These are phyloP conservation scores for Cecidostiba fungosa DNA, from an alignment of 2,888 invertebrate species.

Conservation along the genomic window DNA sequence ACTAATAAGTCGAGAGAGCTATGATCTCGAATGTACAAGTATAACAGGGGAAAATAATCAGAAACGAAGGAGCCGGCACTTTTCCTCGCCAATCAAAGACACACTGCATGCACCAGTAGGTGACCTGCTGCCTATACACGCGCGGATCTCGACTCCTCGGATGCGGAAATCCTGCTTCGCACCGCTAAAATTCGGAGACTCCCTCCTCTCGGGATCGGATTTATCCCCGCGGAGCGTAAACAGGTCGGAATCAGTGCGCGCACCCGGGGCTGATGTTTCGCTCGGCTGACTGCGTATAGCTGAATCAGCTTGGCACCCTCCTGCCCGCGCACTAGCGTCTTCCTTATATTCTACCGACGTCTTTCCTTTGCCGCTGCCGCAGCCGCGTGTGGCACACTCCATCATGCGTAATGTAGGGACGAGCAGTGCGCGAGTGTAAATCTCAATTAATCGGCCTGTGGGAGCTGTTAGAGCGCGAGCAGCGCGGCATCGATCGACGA, in stretches of 20 bases:
- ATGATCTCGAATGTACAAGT: too few relatives aligned
- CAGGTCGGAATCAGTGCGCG: conserved; percentile 54
- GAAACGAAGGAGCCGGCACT: background rate
- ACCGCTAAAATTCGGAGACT: conserved; percentile 51
- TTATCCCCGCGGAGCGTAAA: conserved; percentile 68
- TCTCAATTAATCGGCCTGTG: conserved; percentile 62
- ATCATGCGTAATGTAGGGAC: conserved; percentile 69
- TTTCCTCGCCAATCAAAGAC: background rate
- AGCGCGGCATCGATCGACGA: conserved; percentile 45
- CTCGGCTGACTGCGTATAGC: conserved; percentile 71
- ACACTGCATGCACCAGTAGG: background rate
- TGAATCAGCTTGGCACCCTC: conserved; percentile 76
- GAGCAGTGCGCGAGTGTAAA: conserved; percentile 53
- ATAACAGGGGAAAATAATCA: too few relatives aligned
- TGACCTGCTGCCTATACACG: background rate
- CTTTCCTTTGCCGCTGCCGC: conserved; percentile 22
- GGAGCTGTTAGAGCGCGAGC: background rate
- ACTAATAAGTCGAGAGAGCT: background rate
- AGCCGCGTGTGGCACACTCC: conserved; percentile 63
- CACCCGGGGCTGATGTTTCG: conserved; percentile 70
- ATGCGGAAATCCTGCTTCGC: conserved; percentile 60
- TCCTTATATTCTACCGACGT: conserved; percentile 24
- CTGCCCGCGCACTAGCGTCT: conserved; percentile 61
- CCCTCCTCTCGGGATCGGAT: conserved; percentile 66
- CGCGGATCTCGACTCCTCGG: background rate